Percentiles rank a stretch among this genome's conserved stretches.
phyloP scores from a whole-genome alignment of 2,888 invertebrate genomes.

The Melanostoma mellinum region DNA sequence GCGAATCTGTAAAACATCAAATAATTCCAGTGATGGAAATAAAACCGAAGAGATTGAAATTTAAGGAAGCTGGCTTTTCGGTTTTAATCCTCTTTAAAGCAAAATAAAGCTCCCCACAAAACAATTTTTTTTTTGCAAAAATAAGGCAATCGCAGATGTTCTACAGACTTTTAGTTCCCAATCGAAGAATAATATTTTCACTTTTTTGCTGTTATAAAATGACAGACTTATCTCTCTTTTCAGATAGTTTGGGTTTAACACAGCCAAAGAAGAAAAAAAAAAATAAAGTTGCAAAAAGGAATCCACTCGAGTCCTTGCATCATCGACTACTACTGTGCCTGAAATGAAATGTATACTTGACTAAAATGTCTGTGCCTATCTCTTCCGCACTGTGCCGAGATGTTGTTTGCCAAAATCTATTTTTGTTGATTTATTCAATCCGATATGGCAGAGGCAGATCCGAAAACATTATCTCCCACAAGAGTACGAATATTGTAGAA shows the following conservation, averaged over 20 bases:
- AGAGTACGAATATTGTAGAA: neutral
- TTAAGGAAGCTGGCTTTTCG: too few relatives aligned
- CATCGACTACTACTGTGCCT: neutral
- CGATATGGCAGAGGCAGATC: conserved; percentile 19
- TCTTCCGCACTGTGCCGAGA: conserved; percentile 1
- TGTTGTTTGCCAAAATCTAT: conserved; percentile 61
- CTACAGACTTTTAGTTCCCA: conserved; percentile 58
- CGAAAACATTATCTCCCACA: neutral
- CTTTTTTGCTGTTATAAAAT: conserved; percentile 42
- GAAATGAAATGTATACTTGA: conserved; percentile 35
- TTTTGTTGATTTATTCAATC: conserved; percentile 60
- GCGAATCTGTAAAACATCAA: too few relatives aligned
- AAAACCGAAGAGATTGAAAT: too few relatives aligned
- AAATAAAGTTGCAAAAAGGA: too few relatives aligned
- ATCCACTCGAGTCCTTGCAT: too few relatives aligned
- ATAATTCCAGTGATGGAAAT: too few relatives aligned
- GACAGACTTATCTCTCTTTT: conserved; percentile 43
- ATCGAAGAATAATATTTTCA: conserved; percentile 65
- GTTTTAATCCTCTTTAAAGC: too few relatives aligned
- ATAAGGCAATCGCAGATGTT: conserved; percentile 60
- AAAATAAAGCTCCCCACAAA: too few relatives aligned
- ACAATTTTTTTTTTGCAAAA: neutral
- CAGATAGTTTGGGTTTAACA: too few relatives aligned
- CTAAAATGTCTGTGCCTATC: conserved; percentile 40
- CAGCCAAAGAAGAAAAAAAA: too few relatives aligned